A percentile compares a stretch with the other conserved stretches of the same genome.
Evolutionary conservation across 2,797 vertebrate species (phyloP).

Genomic region (Cryptoblepharus egeriae): DNA sequence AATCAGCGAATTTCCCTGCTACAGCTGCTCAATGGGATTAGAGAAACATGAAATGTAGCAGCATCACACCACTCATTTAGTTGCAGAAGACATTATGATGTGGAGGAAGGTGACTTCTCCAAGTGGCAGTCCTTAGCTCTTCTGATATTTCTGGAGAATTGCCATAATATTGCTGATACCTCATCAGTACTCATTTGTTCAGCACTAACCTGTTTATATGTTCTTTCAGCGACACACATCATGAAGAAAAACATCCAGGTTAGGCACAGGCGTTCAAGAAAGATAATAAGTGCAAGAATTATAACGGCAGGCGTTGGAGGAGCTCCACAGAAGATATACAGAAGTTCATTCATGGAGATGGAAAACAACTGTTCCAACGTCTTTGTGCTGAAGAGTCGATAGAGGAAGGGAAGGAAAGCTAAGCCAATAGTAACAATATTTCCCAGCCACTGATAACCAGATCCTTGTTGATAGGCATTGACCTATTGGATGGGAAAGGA

Average conservation of each 20-base stretch:
- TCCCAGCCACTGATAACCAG: conserved; percentile 91
- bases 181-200: background rate
- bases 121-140: background rate
- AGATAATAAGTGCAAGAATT: conserved; percentile 85
- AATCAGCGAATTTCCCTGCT: background rate
- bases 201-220: conserved; percentile 91
- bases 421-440: conserved; percentile 86
- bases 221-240: conserved; percentile 98
- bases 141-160: background rate
- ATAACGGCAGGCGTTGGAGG: conserved; percentile 70
- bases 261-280: conserved; percentile 89
- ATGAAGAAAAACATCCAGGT: conserved; percentile 97
- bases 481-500: conserved; percentile 80
- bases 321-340: conserved; percentile 81
- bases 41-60: background rate
- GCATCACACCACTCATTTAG: background rate
- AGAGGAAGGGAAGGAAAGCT: conserved; percentile 88
- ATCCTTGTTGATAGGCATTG: conserved; percentile 90
- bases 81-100: background rate
- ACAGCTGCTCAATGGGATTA: too few species aligned
- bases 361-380: conserved; percentile 82
- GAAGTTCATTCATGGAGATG: conserved; percentile 79
- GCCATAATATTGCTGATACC: too few species aligned
- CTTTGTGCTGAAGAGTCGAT: conserved; percentile 85
- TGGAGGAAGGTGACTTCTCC: background rate